Evolutionary conservation across 2,113 vertebrate species (phyloP).

Genomic region (Gasterosteus nipponicus): DNA sequence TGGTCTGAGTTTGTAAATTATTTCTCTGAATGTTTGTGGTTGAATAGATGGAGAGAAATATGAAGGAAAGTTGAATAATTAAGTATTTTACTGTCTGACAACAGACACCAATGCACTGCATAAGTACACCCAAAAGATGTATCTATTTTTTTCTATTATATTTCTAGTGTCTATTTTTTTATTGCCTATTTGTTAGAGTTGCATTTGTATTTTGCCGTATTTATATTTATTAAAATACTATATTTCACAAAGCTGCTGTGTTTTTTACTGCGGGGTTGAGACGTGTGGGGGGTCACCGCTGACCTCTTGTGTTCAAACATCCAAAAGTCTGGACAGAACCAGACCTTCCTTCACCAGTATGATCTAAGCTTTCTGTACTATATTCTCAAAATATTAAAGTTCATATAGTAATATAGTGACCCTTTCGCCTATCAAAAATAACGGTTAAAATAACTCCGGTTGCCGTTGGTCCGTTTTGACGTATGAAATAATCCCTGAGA

Average conservation of each 20-base stretch:
- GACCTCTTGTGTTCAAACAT: constrained; percentile 20
- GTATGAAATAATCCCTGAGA: too few relatives aligned
- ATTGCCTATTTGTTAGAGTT: constrained; percentile 23
- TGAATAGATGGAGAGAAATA: not conserved
- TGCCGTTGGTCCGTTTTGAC: too few relatives aligned
- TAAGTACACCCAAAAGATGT: constrained; percentile 13
- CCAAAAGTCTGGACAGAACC: not conserved
- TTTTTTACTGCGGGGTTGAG: not conserved
- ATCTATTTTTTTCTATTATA: constrained; percentile 41
- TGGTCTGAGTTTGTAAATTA: constrained; percentile 27
- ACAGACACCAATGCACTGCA: constrained; percentile 32
- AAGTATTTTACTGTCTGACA: constrained; percentile 15
- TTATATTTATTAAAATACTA: constrained; percentile 70
- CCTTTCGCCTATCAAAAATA: too few relatives aligned
- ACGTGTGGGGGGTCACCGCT: not conserved
- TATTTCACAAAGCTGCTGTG: constrained; percentile 44
- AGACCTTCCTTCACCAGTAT: not conserved
- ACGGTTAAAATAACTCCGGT: too few relatives aligned
- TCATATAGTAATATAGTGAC: not conserved
- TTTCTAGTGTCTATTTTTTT: constrained; percentile 37
- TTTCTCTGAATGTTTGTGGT: constrained; percentile 35
- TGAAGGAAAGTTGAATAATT: constrained; percentile 23
- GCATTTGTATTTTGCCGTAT: constrained; percentile 55
- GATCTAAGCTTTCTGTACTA: not conserved
- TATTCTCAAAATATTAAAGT: not conserved